These are phyloP conservation scores for Macroglossus sobrinus DNA, from an alignment of 2,113 vertebrate species.

Conservation along the genomic window DNA sequence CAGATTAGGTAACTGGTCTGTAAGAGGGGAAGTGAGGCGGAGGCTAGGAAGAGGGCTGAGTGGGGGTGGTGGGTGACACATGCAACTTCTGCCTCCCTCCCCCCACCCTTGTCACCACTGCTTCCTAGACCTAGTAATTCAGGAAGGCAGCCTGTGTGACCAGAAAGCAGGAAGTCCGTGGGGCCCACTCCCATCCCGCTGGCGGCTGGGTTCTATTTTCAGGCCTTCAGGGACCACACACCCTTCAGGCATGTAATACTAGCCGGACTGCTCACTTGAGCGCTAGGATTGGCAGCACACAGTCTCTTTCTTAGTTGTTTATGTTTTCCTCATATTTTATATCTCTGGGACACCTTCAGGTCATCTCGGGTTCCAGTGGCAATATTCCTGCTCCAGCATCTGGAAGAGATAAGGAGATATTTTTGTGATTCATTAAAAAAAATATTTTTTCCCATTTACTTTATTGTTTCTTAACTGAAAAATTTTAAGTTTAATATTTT, in stretches of 20 bases:
- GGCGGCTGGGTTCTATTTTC: neutral
- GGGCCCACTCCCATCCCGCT: neutral
- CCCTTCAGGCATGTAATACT: neutral
- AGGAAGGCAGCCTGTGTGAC: constrained; percentile 26
- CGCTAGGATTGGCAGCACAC: neutral
- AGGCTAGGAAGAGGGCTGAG: neutral
- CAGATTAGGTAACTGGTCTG: constrained; percentile 33
- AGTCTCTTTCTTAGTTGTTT: neutral
- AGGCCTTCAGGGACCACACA: neutral
- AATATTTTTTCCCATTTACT: neutral
- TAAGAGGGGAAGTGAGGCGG: neutral
- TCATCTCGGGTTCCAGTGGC: neutral
- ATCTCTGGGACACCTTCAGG: neutral
- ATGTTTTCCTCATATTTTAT: neutral
- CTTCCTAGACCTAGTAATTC: constrained; percentile 46
- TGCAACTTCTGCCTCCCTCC: neutral
- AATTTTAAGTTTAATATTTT: neutral
- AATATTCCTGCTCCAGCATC: neutral
- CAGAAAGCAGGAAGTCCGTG: constrained; percentile 36
- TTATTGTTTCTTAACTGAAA: neutral
- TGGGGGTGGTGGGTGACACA: neutral
- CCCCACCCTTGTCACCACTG: neutral
- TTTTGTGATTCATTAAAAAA: neutral
- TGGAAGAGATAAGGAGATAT: neutral
- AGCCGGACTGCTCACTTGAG: neutral